Conservation (phyloP, 2,113 vertebrate genomes). For the human region GRCh38 chr7:17926001-17926500, state of each 20-base stretch:
- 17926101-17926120: not conserved
- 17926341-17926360: not conserved
- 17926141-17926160: no score
- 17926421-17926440: not conserved
- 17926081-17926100: not conserved
- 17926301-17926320: not conserved
- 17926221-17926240: not conserved
- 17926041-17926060: not conserved
- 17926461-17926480: not conserved
- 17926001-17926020: not conserved
- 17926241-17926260: not conserved
- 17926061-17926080: conserved; percentile 15
- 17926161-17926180: not conserved
- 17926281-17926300: not conserved
- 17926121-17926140: no score
- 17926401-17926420: not conserved
- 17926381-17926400: not conserved
- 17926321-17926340: not conserved
- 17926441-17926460: not conserved
- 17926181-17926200: not conserved
- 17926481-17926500: not conserved
- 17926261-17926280: not conserved
- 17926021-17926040: not conserved
- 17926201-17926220: not conserved
- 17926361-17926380: not conserved